Conservation (phyloP, 2,113 vertebrate species). For the Himantopus leucocephalus region DNA sequence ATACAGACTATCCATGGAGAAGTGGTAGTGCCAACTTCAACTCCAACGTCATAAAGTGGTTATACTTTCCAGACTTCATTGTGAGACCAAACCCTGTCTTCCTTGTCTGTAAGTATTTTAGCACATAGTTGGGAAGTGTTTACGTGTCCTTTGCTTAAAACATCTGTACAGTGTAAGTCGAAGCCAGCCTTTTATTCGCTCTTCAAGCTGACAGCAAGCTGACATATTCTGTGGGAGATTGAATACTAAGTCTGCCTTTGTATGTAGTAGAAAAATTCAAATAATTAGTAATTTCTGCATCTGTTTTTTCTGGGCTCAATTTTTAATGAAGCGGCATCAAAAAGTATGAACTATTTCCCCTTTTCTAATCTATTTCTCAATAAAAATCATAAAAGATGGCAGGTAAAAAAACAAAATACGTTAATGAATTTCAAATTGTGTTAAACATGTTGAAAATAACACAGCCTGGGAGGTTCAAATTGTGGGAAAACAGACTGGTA, state of each 20-base stretch:
- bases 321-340: background rate
- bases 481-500: background rate
- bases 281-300: background rate
- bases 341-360: background rate
- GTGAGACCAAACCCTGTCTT: conserved; percentile 87
- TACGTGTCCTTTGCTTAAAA: background rate
- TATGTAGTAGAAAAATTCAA: background rate
- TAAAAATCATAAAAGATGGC: background rate
- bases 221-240: background rate
- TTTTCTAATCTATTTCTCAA: background rate
- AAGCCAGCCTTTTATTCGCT: background rate
- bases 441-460: background rate
- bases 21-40: conserved; percentile 82
- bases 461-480: background rate
- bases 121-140: background rate
- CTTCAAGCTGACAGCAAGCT: background rate
- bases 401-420: background rate
- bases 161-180: background rate
- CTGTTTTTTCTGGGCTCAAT: background rate
- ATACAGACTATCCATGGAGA: conserved; percentile 95
- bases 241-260: background rate
- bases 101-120: conserved; percentile 89
- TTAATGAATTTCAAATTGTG: background rate
- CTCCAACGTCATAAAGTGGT: conserved; percentile 96
- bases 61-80: conserved; percentile 94